Evolutionary conservation across 2,113 vertebrate species (phyloP).

Genomic region (Thymallus thymallus): DNA sequence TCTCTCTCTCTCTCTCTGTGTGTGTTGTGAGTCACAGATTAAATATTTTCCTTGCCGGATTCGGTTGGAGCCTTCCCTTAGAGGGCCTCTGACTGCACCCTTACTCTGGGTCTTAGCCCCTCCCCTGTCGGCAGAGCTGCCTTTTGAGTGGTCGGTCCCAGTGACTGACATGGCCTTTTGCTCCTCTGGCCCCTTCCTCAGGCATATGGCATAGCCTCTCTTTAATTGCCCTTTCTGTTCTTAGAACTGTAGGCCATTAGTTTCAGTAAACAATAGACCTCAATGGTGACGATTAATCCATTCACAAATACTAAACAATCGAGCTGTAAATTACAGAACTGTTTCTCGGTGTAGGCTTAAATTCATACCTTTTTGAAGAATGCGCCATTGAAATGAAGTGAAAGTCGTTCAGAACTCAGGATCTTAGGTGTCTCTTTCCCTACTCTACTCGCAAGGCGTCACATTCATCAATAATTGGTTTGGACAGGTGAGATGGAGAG

Average conservation of each 20-base stretch:
- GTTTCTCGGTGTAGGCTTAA: too few relatives aligned
- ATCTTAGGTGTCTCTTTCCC: constrained; percentile 6
- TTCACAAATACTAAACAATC: too few relatives aligned
- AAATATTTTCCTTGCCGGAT: constrained; percentile 73
- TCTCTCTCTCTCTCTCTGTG: constrained; percentile 36
- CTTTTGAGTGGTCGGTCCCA: constrained; percentile 51
- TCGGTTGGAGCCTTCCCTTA: constrained; percentile 45
- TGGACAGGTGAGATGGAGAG: constrained; percentile 76
- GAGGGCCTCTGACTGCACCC: constrained; percentile 45
- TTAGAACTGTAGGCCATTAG: too few relatives aligned
- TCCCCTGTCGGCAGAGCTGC: constrained; percentile 34
- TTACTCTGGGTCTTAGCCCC: constrained; percentile 26
- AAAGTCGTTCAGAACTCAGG: too few relatives aligned
- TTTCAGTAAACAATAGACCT: too few relatives aligned
- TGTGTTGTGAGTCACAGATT: constrained; percentile 73
- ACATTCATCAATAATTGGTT: constrained; percentile 78
- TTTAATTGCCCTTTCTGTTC: constrained; percentile 20
- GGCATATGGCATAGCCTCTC: constrained; percentile 54
- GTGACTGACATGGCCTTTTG: constrained; percentile 32
- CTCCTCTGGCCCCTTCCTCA: constrained; percentile 35
- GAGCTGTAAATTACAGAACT: constrained; percentile 3
- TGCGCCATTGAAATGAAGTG: background rate
- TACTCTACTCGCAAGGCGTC: constrained; percentile 61
- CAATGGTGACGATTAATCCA: too few relatives aligned
- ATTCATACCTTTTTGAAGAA: background rate